A percentile compares a stretch with the other conserved stretches of the same genome.
Conservation (phyloP, 2,888 invertebrate genomes). For the Xestobium rufovillosum region DNA sequence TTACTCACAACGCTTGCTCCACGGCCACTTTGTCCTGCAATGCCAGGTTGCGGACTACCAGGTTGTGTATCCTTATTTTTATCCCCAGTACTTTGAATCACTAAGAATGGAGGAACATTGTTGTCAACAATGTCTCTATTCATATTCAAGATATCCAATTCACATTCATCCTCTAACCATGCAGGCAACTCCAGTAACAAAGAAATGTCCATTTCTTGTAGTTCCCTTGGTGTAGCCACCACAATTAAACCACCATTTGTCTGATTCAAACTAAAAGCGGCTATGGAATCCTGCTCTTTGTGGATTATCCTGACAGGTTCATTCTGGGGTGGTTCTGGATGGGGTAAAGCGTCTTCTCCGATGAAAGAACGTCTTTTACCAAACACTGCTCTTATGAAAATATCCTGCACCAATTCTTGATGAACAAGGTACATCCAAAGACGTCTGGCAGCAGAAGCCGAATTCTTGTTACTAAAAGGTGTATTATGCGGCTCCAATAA, state of each 20-base stretch:
- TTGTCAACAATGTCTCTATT: conserved; percentile 54
- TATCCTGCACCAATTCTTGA: conserved; percentile 85
- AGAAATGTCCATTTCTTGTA: conserved; percentile 93
- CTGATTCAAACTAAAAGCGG: conserved; percentile 94
- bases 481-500: conserved; percentile 89
- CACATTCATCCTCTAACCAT: conserved; percentile 96
- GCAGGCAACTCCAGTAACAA: conserved; percentile 80
- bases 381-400: conserved; percentile 93
- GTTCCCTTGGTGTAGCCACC: conserved; percentile 64
- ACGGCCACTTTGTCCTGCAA: conserved; percentile 74
- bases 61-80: conserved; percentile 48
- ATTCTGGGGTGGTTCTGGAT: conserved; percentile 41
- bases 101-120: conserved; percentile 69
- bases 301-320: conserved; percentile 94
- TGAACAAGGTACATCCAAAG: conserved; percentile 91
- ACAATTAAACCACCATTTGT: conserved; percentile 80
- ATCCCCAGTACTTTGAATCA: conserved; percentile 68
- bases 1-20: conserved; percentile 79
- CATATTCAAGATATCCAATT: conserved; percentile 86
- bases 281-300: conserved; percentile 97
- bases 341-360: conserved; percentile 44
- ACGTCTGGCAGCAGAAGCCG: conserved; percentile 69
- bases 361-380: conserved; percentile 61
- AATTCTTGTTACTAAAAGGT: conserved; percentile 72
- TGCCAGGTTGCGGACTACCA: conserved; percentile 62